A percentile compares a stretch with the other conserved stretches of the same genome.
These are phyloP conservation scores for Platichthys flesus DNA, from an alignment of 2,113 vertebrate species.

Conservation along the genomic window DNA sequence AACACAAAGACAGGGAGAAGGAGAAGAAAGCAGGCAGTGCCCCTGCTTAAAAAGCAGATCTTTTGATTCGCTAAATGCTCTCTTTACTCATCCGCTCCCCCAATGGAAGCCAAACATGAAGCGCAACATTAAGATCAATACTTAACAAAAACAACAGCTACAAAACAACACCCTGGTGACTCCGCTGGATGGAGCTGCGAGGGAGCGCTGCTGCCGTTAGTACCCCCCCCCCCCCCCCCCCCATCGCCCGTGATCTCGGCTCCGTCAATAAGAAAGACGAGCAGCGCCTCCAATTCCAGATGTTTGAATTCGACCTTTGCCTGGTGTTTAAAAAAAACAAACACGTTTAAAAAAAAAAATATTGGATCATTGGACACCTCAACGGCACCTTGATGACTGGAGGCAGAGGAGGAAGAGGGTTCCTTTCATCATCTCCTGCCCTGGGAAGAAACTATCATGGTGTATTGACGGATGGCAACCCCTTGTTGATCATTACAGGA, in stretches of 20 bases:
- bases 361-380: constrained; percentile 44
- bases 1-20: constrained; percentile 53
- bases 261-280: constrained; percentile 52
- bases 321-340: constrained; percentile 25
- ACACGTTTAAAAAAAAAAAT: constrained; percentile 5
- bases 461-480: constrained; percentile 68
- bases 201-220: constrained; percentile 41
- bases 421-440: constrained; percentile 63
- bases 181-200: constrained; percentile 57
- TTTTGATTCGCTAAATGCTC: constrained; percentile 77
- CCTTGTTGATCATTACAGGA: constrained; percentile 73
- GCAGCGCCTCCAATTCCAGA: constrained; percentile 45
- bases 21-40: constrained; percentile 40
- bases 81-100: constrained; percentile 69
- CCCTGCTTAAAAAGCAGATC: constrained; percentile 51
- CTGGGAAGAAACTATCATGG: constrained; percentile 58
- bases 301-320: constrained; percentile 51
- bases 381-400: constrained; percentile 55
- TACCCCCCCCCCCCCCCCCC: constrained; percentile 47
- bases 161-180: constrained; percentile 73
- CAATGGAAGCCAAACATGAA: constrained; percentile 67
- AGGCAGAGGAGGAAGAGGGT: constrained; percentile 52
- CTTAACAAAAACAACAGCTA: constrained; percentile 70
- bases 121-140: constrained; percentile 78
- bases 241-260: constrained; percentile 47